A percentile compares a stretch with the other conserved stretches of the same genome.
Evolutionary conservation across 2,113 vertebrate species (phyloP).

Genomic region (Platycercus adscitus): DNA sequence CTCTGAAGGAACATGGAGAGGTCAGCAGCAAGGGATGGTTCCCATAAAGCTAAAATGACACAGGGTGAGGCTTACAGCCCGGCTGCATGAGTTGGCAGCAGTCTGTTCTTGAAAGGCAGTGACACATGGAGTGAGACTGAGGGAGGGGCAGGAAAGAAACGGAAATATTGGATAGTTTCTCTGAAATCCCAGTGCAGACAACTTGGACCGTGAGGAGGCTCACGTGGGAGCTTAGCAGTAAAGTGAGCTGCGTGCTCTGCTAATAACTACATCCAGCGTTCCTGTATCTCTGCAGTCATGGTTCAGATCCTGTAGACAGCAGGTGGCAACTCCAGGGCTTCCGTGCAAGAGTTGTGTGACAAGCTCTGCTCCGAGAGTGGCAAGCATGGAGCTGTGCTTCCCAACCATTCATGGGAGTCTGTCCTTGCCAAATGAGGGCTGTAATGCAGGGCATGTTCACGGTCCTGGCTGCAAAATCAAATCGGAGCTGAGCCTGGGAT

Average conservation of each 20-base stretch:
- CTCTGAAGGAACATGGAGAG: neutral
- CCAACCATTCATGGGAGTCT: neutral
- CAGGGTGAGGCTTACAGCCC: neutral
- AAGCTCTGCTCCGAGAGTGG: fast-evolving
- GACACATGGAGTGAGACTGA: neutral
- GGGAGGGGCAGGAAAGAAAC: neutral
- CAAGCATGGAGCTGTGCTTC: neutral
- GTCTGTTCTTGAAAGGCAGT: neutral
- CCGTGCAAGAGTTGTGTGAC: neutral
- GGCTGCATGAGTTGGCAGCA: neutral
- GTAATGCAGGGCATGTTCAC: neutral
- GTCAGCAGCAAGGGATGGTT: neutral
- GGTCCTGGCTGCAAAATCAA: neutral
- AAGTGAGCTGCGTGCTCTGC: fast-evolving
- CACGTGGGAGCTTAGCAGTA: neutral
- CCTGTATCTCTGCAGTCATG: neutral
- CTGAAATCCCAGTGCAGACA: neutral
- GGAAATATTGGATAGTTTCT: neutral
- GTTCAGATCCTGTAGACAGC: neutral
- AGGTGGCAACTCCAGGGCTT: neutral
- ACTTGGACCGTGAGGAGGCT: neutral
- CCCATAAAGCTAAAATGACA: neutral
- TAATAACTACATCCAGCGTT: neutral
- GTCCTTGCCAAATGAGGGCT: neutral
- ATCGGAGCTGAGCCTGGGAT: neutral